Percentiles rank a stretch among this genome's conserved stretches.
These are phyloP conservation scores for human (Homo sapiens) DNA, from an alignment of 2,113 vertebrate species.

Conservation along the genomic window GRCh38 chr6:138727001-138727500, in stretches of 20 bases:
- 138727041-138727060: not conserved
- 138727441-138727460: not conserved
- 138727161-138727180: not conserved
- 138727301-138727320: not conserved
- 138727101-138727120: not conserved
- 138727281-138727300: not conserved
- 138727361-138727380: constrained; percentile 39
- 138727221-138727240: not conserved
- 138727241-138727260: not conserved
- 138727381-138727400: constrained; percentile 2
- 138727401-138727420: constrained; percentile 1
- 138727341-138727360: constrained; percentile 8
- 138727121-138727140: not conserved
- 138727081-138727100: not conserved
- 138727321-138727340: not conserved
- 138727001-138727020: not conserved
- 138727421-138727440: constrained; percentile 48
- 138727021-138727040: not conserved
- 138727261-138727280: not conserved
- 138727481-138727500: not conserved
- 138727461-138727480: not conserved
- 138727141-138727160: not conserved
- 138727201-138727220: not conserved
- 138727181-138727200: constrained; percentile 2
- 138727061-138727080: too few species aligned